Evolutionary conservation across 2,113 vertebrate genomes (phyloP).

Genomic region (Corapipo altera): DNA sequence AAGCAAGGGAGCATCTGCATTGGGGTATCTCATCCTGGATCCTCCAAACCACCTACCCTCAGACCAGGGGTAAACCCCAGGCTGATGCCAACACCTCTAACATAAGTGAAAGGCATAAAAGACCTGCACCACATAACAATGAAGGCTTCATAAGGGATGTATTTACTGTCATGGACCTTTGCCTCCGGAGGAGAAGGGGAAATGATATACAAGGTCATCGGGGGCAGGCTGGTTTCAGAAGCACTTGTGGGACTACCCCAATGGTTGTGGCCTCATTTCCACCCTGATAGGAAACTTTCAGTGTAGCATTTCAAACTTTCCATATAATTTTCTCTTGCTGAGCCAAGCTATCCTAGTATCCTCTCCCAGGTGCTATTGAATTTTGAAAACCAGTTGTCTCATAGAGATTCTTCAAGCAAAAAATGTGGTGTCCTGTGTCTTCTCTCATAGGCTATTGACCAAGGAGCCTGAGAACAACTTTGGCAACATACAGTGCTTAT

Average conservation of each 20-base stretch:
- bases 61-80: not conserved
- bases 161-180: not conserved
- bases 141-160: not conserved
- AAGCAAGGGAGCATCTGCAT: not conserved
- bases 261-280: not conserved
- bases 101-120: not conserved
- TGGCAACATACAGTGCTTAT: not conserved
- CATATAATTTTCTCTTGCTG: not conserved
- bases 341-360: not conserved
- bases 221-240: not conserved
- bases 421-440: not conserved
- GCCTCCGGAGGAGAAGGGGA: not conserved
- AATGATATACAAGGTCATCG: not conserved
- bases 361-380: not conserved
- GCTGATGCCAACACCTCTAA: not conserved
- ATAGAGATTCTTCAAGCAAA: not conserved
- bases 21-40: not conserved
- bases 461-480: not conserved
- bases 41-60: not conserved
- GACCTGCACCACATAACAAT: accelerated
- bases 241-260: not conserved
- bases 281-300: not conserved
- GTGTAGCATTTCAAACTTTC: not conserved
- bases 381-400: not conserved
- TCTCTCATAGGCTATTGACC: accelerated